Percentiles rank a stretch among this genome's conserved stretches.
Evolutionary conservation across 2,888 invertebrate species (phyloP).

Genomic region (Euplexia lucipara): DNA sequence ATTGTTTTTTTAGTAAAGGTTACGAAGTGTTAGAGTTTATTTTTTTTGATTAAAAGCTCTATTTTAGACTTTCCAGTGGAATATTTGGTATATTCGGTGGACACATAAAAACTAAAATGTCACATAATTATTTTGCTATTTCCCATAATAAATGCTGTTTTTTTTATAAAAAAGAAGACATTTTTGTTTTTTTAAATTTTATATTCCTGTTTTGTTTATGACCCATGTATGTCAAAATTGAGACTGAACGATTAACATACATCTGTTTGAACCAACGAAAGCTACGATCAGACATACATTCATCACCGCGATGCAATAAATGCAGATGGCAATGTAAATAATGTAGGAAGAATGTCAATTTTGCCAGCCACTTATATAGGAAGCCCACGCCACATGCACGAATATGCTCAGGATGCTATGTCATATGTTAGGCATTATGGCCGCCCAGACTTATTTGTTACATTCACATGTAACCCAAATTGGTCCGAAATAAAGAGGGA

Average conservation of each 20-base stretch:
- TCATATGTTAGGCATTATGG: neutral
- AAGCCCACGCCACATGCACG: neutral
- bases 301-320: no score
- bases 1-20: neutral
- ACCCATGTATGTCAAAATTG: neutral
- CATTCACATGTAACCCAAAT: neutral
- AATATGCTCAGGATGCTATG: neutral
- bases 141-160: slow-evolving; percentile 6
- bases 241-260: no score
- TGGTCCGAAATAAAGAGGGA: neutral
- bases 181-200: slow-evolving; percentile 12
- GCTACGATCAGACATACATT: no score
- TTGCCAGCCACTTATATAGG: no score
- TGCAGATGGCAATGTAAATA: no score
- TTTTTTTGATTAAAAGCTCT: slow-evolving; percentile 14
- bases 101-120: slow-evolving; percentile 20
- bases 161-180: slow-evolving; percentile 9
- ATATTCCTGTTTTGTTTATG: slow-evolving; percentile 18
- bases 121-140: slow-evolving; percentile 18
- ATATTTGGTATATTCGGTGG: slow-evolving; percentile 12
- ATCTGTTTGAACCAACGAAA: no score
- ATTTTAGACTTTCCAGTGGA: slow-evolving; percentile 13
- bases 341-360: no score
- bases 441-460: neutral
- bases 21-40: neutral